Percentiles rank a stretch among this genome's conserved stretches.
phyloP scores from a whole-genome alignment of 1,140 invertebrate species.

The Thalassaphorura encarpata region DNA sequence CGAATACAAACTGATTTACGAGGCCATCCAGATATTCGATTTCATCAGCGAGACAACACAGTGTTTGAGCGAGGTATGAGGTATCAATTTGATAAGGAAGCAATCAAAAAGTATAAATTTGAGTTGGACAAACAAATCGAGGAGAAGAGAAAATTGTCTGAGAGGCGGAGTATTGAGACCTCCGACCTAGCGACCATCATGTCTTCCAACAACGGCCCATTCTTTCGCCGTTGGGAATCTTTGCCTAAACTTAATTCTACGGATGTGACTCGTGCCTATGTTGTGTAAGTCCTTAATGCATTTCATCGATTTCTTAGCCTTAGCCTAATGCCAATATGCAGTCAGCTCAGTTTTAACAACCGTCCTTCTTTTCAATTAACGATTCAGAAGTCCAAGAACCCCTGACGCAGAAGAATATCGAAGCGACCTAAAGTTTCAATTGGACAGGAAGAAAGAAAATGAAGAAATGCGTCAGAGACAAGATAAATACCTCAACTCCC shows the following conservation, averaged over 20 bases:
- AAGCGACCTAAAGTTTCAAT: background rate
- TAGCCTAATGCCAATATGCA: too few relatives aligned
- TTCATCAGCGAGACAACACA: conserved; percentile 15
- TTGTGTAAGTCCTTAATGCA: conserved; percentile 10
- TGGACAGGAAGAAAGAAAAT: background rate
- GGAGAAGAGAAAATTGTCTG: background rate
- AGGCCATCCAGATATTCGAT: conserved; percentile 21
- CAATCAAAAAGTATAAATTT: conserved; percentile 11
- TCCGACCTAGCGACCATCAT: conserved; percentile 3
- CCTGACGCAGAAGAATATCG: conserved; percentile 1
- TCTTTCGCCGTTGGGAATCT: conserved; percentile 3
- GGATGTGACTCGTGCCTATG: conserved; percentile 16
- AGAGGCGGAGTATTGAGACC: background rate
- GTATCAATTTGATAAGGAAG: conserved; percentile 14
- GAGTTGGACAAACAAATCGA: conserved; percentile 19
- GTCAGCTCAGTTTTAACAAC: too few relatives aligned
- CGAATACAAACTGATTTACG: conserved; percentile 11
- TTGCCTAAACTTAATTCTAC: conserved; percentile 13
- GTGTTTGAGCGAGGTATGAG: conserved; percentile 15
- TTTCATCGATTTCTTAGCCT: too few relatives aligned
- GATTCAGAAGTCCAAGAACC: conserved; percentile 6
- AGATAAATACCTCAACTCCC: background rate
- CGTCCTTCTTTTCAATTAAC: too few relatives aligned
- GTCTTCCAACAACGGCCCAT: background rate
- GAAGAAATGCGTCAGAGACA: background rate